A percentile compares a stretch with the other conserved stretches of the same genome.
phyloP scores from a whole-genome alignment of 1,140 invertebrate genomes.

The Heliothis virescens region DNA sequence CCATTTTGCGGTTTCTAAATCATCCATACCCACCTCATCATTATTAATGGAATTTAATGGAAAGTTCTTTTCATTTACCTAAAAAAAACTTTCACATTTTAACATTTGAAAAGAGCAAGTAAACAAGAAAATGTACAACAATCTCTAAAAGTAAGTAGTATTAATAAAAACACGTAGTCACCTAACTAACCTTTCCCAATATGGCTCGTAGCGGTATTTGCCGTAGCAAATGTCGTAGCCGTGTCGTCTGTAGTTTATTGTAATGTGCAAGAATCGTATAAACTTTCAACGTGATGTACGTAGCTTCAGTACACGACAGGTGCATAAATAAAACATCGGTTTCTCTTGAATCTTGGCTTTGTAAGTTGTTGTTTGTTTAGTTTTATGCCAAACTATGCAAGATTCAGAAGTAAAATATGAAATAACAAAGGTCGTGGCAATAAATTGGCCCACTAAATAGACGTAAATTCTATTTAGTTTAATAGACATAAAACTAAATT shows the following conservation, averaged over 20 bases:
- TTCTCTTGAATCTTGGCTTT: neutral
- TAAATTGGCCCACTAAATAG: no score
- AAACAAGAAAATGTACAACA: neutral
- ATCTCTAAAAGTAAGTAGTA: neutral
- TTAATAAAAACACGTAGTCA: slow-evolving; percentile 5
- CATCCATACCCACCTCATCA: no score
- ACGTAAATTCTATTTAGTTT: no score
- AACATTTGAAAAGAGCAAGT: neutral
- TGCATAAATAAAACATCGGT: slow-evolving; percentile 12
- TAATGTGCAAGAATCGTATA: slow-evolving; percentile 1
- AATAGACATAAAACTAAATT: no score
- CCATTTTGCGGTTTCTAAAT: no score
- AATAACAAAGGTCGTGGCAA: no score
- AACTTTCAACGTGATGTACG: slow-evolving; percentile 14
- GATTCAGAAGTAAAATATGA: no score
- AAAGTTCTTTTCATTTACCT: neutral
- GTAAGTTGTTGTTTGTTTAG: no score
- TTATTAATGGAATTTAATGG: neutral
- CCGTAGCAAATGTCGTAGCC: slow-evolving; percentile 28
- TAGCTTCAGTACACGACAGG: slow-evolving; percentile 8
- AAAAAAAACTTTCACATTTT: slow-evolving; percentile 15
- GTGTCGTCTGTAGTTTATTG: slow-evolving; percentile 11
- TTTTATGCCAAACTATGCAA: no score
- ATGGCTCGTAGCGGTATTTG: neutral
- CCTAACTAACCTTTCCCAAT: slow-evolving; percentile 36